Percentiles rank a stretch among this genome's conserved stretches.
Conservation (phyloP, 2,888 invertebrate species). For the Kuschelorhynchus macadamiae region DNA sequence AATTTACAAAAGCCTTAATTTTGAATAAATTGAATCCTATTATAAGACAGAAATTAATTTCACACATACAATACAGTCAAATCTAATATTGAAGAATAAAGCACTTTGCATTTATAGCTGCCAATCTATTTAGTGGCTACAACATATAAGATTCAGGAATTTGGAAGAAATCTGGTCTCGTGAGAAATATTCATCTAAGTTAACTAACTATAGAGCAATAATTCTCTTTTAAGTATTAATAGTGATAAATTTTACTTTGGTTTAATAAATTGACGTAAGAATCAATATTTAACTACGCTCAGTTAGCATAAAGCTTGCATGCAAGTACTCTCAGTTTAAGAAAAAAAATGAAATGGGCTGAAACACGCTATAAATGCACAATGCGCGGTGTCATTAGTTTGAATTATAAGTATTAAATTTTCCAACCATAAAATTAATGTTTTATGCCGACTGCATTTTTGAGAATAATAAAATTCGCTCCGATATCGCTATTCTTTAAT, state of each 20-base stretch:
- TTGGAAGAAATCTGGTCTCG: no score
- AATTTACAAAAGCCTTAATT: no score
- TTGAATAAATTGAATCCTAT: no score
- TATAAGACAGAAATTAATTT: no score
- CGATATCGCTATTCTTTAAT: slow-evolving; percentile 17
- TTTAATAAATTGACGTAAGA: slow-evolving; percentile 13
- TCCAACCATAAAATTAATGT: slow-evolving; percentile 8
- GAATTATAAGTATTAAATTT: slow-evolving; percentile 15
- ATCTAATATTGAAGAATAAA: no score
- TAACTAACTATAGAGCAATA: no score
- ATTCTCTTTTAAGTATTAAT: not conserved
- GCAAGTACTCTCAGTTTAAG: slow-evolving; percentile 15
- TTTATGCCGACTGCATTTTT: slow-evolving; percentile 14
- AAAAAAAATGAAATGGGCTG: slow-evolving; percentile 23
- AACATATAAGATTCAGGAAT: no score
- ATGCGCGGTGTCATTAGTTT: slow-evolving; percentile 8
- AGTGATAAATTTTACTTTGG: slow-evolving; percentile 4
- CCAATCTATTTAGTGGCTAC: no score
- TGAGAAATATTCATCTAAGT: no score
- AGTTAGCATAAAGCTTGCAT: slow-evolving; percentile 21
- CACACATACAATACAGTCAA: no score
- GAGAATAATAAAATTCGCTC: slow-evolving; percentile 4
- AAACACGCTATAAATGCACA: slow-evolving; percentile 11
- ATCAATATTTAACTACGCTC: slow-evolving; percentile 28
- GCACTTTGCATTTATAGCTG: no score